phyloP scores from a whole-genome alignment of 2,797 vertebrate genomes.

The Carcharodon carcharias region DNA sequence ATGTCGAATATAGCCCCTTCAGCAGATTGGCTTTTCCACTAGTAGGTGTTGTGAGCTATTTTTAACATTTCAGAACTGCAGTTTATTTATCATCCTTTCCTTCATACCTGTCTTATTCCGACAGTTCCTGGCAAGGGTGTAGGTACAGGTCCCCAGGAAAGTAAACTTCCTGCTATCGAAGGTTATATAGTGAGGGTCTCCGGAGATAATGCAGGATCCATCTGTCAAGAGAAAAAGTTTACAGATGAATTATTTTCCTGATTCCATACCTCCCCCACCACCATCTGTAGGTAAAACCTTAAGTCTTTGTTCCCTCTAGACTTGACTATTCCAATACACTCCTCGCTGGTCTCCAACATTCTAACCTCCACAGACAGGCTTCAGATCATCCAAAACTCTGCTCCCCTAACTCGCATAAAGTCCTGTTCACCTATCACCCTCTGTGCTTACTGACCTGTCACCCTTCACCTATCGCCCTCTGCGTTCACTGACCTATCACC shows the following conservation, averaged over 20 bases:
- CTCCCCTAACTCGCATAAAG: too few relatives aligned
- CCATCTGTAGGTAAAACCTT: too few relatives aligned
- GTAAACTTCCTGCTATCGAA: slow-evolving; percentile 53
- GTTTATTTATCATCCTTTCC: neutral
- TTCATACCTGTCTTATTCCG: neutral
- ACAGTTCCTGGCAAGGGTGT: neutral
- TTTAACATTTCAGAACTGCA: neutral
- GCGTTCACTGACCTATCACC: too few relatives aligned
- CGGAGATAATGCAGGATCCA: slow-evolving; percentile 57
- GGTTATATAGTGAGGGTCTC: slow-evolving; percentile 71
- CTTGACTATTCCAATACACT: too few relatives aligned
- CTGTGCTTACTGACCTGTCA: too few relatives aligned
- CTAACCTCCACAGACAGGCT: too few relatives aligned
- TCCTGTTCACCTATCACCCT: too few relatives aligned
- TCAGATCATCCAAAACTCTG: too few relatives aligned
- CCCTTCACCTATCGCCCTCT: too few relatives aligned
- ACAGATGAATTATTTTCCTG: neutral
- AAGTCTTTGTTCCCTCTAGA: too few relatives aligned
- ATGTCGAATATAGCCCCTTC: too few relatives aligned
- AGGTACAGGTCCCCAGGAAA: slow-evolving; percentile 18
- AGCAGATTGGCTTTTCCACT: neutral
- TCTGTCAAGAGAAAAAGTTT: neutral
- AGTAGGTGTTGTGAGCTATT: neutral
- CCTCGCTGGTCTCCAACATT: too few relatives aligned
- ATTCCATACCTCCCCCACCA: neutral